Conservation (phyloP, 1,140 invertebrate species). For the Wiebesia pumilae region DNA sequence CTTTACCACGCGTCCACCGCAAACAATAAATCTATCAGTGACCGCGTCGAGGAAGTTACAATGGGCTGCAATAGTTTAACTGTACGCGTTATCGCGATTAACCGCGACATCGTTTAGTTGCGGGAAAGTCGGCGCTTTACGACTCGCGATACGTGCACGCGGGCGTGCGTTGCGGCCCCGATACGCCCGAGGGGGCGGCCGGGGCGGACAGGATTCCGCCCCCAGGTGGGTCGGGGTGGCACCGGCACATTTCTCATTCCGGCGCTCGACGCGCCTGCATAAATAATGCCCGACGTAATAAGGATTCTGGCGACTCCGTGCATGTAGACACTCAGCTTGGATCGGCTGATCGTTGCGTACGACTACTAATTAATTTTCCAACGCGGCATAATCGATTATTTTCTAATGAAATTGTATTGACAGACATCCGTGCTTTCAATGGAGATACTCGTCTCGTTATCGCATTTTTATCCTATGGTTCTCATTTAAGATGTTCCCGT, state of each 20-base stretch:
- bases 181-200: slow-evolving; percentile 71
- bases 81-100: slow-evolving; percentile 27
- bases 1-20: no score
- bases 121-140: not conserved
- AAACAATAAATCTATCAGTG: not conserved
- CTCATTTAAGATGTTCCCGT: no score
- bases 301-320: not conserved
- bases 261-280: not conserved
- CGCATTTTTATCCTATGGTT: no score
- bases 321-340: not conserved
- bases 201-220: slow-evolving; percentile 73
- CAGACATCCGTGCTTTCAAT: not conserved
- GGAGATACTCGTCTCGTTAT: no score
- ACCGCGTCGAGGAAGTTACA: no score
- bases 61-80: not conserved
- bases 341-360: not conserved
- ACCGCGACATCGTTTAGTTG: not conserved
- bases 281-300: slow-evolving; percentile 33
- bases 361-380: not conserved
- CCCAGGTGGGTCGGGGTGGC: slow-evolving; percentile 73
- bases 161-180: slow-evolving; percentile 61
- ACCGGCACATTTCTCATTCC: slow-evolving; percentile 70
- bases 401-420: not conserved
- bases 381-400: not conserved
- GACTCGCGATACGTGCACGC: not conserved